Percentiles rank a stretch among this genome's conserved stretches.
Evolutionary conservation across 2,797 vertebrate species (phyloP).

Genomic region (Chelmon rostratus): DNA sequence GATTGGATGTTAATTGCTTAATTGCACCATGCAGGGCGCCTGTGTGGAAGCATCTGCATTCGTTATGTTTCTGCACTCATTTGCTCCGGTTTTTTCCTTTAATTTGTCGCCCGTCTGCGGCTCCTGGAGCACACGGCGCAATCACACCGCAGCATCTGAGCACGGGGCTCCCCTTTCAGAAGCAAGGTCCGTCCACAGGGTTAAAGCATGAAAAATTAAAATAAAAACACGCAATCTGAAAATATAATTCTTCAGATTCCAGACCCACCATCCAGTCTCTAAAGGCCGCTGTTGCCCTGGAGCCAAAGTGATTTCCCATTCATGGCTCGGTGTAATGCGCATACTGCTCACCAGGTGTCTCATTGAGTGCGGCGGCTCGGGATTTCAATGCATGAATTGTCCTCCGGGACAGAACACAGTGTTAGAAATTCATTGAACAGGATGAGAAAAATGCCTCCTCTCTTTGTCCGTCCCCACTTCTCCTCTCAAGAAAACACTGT

Average conservation of each 20-base stretch:
- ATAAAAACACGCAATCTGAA: constrained; percentile 11
- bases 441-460: constrained; percentile 56
- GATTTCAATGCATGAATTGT: constrained; percentile 69
- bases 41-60: too few species aligned
- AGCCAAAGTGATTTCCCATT: constrained; percentile 54
- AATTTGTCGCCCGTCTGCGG: too few species aligned
- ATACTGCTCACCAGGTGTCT: constrained; percentile 82
- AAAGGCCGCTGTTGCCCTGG: constrained; percentile 35
- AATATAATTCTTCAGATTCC: constrained; percentile 43
- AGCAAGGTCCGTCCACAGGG: background rate
- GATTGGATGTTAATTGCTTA: background rate
- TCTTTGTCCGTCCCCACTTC: constrained; percentile 47
- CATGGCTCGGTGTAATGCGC: constrained; percentile 66
- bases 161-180: constrained; percentile 7
- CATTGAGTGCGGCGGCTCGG: constrained; percentile 61
- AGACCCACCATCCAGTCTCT: constrained; percentile 25
- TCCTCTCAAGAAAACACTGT: constrained; percentile 16
- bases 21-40: too few species aligned
- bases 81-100: too few species aligned
- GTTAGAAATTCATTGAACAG: constrained; percentile 71
- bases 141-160: background rate
- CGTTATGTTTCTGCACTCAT: too few species aligned
- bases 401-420: constrained; percentile 59
- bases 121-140: background rate
- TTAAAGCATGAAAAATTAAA: background rate